A percentile compares a stretch with the other conserved stretches of the same genome.
These are phyloP conservation scores for Apis laboriosa DNA, from an alignment of 1,140 invertebrate genomes.

Conservation along the genomic window DNA sequence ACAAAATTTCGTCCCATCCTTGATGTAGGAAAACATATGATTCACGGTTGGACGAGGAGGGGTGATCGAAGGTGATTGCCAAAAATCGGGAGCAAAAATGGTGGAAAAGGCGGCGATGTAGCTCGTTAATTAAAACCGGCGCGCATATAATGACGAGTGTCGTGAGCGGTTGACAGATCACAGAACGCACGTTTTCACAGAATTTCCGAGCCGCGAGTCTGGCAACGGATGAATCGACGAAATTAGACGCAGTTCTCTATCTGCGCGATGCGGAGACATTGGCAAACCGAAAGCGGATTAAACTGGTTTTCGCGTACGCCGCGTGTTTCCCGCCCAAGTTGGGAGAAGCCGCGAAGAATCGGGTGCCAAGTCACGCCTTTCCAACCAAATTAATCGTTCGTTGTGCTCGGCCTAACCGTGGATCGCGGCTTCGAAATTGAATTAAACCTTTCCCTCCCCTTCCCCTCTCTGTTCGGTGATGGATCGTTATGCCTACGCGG, in stretches of 20 bases:
- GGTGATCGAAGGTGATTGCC: not conserved
- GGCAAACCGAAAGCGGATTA: constrained; percentile 33
- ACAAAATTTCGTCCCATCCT: not conserved
- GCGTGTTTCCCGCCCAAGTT: constrained; percentile 7
- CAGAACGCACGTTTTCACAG: not conserved
- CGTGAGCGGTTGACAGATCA: not conserved
- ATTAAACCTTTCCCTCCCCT: not conserved
- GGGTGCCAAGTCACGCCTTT: not conserved
- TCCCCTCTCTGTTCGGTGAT: constrained; percentile 6
- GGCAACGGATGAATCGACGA: not conserved
- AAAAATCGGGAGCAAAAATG: not conserved
- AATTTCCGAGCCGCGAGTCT: not conserved
- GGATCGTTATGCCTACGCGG: constrained; percentile 34
- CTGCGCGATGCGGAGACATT: constrained; percentile 6
- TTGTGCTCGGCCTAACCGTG: not conserved
- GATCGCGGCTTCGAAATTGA: constrained; percentile 5
- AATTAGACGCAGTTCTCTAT: constrained; percentile 33
- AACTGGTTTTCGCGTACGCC: constrained; percentile 35
- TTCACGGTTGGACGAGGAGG: no score
- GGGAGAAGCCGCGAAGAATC: not conserved
- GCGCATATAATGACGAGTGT: not conserved
- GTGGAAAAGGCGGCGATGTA: no score
- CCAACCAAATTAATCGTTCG: constrained; percentile 22
- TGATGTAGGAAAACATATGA: no score
- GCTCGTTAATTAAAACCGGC: not conserved